Base-by-base conservation (phyloP, 30 jellyfish, hydroid and myxozoan species). In the Catostylus mosaicus region DNA sequence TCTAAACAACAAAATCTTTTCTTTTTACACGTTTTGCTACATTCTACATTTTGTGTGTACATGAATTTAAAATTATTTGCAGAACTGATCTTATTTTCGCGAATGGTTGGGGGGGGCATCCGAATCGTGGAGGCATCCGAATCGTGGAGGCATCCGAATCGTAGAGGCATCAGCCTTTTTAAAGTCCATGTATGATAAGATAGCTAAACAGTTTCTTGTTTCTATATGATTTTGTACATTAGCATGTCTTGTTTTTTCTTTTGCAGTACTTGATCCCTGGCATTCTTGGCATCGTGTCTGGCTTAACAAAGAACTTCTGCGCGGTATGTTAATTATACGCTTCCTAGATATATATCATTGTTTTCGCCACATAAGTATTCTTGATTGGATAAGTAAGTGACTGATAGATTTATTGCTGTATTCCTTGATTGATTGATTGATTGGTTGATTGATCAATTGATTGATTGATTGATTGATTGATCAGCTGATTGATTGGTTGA, bases 251-350 rank as follows among this genome's bases (percentile, higher is more conserved):
- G 54, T 43, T 6, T 43, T 0, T 29, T 20, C 74, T 32, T 38
- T 71, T 70, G 22, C 34, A 91, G 98, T 91, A 75, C 43, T 40
- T 85, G 51, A 61, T 91, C 23, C 98, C 98, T 62, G 98, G 98
- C 7, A 84, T 50, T 91, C 87, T 91, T 27, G 98, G 98, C 35
- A 74, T 84, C 14, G 88, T 84, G 36, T 66, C 86, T 22, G 98
- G 98, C 30, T 36, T 85, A 30, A 91, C 98, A 63, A 91, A 86
- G 76, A 91, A 84, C 67, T 62, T 72, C 60, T 73, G 98, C 35
- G 92, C 91, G 27, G 98, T 91, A 91, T 78, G 98, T 83, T 2
- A 40, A 40, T 40, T 40, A 40, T 14, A 40, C 54, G 14, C 54
- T 5, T 40, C 54, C 54, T 40, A 5, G 54, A 7, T 5, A 40